These are phyloP conservation scores for Enteromius argenteus DNA, from an alignment of 2,797 vertebrate species.

Conservation along the genomic window DNA sequence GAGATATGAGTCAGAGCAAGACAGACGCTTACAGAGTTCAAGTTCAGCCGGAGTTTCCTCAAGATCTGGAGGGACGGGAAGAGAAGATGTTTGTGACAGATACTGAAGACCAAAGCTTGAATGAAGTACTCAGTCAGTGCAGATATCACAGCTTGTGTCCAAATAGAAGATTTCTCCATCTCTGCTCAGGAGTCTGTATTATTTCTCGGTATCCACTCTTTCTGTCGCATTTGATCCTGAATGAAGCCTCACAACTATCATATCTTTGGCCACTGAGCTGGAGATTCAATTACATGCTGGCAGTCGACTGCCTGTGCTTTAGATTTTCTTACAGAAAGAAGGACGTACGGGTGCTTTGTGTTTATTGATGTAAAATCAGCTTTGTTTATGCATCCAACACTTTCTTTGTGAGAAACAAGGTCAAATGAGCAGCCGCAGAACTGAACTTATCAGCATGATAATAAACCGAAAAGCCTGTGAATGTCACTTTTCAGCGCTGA, in stretches of 20 bases:
- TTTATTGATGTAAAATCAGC: background rate
- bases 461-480: background rate
- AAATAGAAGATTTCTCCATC: background rate
- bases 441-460: background rate
- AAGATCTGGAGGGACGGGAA: background rate
- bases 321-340: background rate
- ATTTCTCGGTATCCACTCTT: background rate
- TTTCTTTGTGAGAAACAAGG: background rate
- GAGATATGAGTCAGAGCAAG: background rate
- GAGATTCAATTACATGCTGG: background rate
- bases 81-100: slow-evolving; percentile 11
- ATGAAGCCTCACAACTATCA: background rate
- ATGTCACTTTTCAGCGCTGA: too few relatives aligned
- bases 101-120: background rate
- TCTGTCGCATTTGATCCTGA: background rate
- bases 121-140: background rate
- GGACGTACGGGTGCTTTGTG: background rate
- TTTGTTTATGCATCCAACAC: background rate
- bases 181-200: background rate
- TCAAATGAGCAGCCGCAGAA: background rate
- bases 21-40: slow-evolving; percentile 1
- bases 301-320: too few relatives aligned
- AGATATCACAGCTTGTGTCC: background rate
- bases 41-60: slow-evolving; percentile 4
- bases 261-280: background rate